phyloP scores from a whole-genome alignment of 2,113 vertebrate species.

The Mystacornis crossleyi region DNA sequence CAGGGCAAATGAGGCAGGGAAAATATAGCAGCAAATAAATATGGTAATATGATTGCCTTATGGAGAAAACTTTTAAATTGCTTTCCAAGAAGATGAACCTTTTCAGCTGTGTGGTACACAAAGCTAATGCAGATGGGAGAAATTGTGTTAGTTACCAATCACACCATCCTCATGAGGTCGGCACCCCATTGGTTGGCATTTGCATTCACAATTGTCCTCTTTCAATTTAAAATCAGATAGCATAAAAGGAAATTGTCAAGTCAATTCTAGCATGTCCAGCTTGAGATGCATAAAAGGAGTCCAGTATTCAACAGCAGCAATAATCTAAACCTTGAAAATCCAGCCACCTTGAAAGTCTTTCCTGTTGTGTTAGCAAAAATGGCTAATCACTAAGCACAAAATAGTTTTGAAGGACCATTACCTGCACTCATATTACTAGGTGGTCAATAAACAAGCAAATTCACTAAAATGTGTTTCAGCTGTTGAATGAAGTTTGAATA shows the following conservation, averaged over 20 bases:
- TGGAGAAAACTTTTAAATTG: slow-evolving; percentile 41
- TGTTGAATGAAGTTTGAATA: background rate
- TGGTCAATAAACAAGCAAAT: background rate
- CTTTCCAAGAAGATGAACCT: background rate
- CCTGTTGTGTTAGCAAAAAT: background rate
- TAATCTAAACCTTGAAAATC: background rate
- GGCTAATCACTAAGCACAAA: background rate
- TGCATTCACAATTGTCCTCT: background rate
- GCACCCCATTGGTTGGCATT: background rate
- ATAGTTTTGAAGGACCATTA: background rate
- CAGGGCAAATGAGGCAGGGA: slow-evolving; percentile 32
- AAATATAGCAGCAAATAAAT: slow-evolving; percentile 25
- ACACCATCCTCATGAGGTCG: background rate
- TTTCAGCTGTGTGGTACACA: background rate
- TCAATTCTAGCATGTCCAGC: background rate
- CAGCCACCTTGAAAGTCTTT: background rate
- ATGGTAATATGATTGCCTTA: slow-evolving; percentile 43
- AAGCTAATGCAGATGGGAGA: background rate
- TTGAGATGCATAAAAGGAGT: background rate
- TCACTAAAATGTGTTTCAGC: background rate
- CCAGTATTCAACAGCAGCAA: background rate
- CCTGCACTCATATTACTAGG: background rate
- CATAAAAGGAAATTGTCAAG: background rate
- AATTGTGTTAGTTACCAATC: background rate
- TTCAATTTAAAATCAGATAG: background rate